Conservation (phyloP, 2,888 invertebrate genomes). For the Agriopis aurantiaria region DNA sequence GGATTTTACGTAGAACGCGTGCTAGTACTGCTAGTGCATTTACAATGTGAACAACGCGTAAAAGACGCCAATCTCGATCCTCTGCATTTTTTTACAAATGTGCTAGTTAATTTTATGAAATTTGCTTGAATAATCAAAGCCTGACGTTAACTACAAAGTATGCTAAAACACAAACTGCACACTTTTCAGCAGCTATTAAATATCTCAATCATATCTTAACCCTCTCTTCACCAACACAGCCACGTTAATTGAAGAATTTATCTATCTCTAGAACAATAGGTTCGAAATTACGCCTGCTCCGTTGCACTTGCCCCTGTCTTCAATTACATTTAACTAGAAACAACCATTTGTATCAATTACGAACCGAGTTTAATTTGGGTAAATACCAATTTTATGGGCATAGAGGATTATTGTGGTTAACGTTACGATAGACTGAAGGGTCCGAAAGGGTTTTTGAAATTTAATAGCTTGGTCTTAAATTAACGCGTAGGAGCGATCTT, state of each 20-base stretch:
- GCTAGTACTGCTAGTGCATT: too few species aligned
- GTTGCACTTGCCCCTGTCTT: constrained; percentile 66
- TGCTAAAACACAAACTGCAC: neutral
- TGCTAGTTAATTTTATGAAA: neutral
- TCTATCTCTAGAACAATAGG: constrained; percentile 53
- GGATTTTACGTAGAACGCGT: too few species aligned
- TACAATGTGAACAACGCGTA: too few species aligned
- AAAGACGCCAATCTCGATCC: too few species aligned
- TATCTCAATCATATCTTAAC: constrained; percentile 21
- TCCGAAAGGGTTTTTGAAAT: constrained; percentile 73
- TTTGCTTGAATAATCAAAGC: neutral
- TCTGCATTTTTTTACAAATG: too few species aligned
- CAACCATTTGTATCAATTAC: constrained; percentile 85
- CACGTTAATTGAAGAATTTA: constrained; percentile 47
- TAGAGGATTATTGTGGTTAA: constrained; percentile 72
- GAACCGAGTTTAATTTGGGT: constrained; percentile 78
- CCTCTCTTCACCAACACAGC: constrained; percentile 9
- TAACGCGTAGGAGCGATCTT: constrained; percentile 59
- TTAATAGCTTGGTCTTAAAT: constrained; percentile 67
- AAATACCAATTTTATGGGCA: constrained; percentile 83
- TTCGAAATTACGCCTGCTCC: constrained; percentile 49
- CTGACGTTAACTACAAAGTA: neutral
- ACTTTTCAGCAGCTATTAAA: constrained; percentile 5
- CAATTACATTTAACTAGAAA: constrained; percentile 82
- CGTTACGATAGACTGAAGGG: constrained; percentile 55